Percentiles rank a stretch among this genome's conserved stretches.
Conservation (phyloP, 2,888 invertebrate genomes). For the Coelogynopora nodosa region DNA sequence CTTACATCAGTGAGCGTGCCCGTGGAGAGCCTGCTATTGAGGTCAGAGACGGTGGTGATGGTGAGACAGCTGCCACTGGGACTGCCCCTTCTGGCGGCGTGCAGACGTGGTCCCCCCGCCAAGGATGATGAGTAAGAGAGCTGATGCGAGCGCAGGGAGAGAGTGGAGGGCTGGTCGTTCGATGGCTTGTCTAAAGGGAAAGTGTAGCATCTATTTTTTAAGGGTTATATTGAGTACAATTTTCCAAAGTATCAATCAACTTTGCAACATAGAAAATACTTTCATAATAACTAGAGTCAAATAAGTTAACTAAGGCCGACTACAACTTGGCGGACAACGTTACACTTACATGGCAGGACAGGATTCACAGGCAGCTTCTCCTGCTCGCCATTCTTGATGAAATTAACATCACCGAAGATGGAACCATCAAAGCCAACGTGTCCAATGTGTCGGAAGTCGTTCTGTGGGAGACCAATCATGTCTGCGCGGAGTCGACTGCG, state of each 20-base stretch:
- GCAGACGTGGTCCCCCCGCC: background rate
- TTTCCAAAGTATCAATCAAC: too few species aligned
- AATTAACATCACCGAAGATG: slow-evolving; percentile 83
- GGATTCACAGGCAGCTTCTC: slow-evolving; percentile 3
- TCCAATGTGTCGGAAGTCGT: slow-evolving; percentile 88
- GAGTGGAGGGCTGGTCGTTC: background rate
- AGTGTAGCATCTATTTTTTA: too few species aligned
- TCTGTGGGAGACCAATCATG: slow-evolving; percentile 69
- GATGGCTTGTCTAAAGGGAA: slow-evolving; percentile 19
- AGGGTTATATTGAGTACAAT: too few species aligned
- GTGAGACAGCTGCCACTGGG: slow-evolving; percentile 23
- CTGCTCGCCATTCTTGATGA: slow-evolving; percentile 5
- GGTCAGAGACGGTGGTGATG: background rate
- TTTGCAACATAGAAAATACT: too few species aligned
- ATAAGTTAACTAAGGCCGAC: too few species aligned
- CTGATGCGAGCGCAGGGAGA: background rate
- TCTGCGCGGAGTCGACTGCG: slow-evolving; percentile 34
- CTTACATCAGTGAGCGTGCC: slow-evolving; percentile 7
- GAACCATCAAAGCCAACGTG: slow-evolving; percentile 95
- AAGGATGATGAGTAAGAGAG: background rate
- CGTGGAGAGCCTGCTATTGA: background rate
- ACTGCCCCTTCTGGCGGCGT: background rate
- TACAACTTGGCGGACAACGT: too few species aligned
- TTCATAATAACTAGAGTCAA: too few species aligned
- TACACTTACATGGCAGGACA: background rate